phyloP scores from a whole-genome alignment of 2,888 invertebrate genomes.

The Galerucella pusilla region DNA sequence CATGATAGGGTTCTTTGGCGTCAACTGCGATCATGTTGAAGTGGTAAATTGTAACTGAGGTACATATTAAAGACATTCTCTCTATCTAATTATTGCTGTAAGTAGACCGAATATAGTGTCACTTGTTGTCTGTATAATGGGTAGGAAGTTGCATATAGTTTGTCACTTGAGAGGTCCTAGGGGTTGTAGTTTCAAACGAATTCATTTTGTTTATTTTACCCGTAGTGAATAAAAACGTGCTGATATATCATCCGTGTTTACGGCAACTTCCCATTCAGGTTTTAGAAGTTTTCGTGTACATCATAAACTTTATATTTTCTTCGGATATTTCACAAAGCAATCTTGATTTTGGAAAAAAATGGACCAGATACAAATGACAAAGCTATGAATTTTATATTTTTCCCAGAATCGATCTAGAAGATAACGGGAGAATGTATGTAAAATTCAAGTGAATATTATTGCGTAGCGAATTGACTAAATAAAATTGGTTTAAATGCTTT shows the following conservation, averaged over 20 bases:
- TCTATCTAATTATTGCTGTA: slow-evolving; percentile 42
- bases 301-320: background rate
- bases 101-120: slow-evolving; percentile 38
- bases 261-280: background rate
- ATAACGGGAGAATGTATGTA: slow-evolving; percentile 20
- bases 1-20: slow-evolving; percentile 15
- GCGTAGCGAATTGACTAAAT: slow-evolving; percentile 37
- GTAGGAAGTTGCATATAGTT: slow-evolving; percentile 38
- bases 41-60: slow-evolving; percentile 37
- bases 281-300: background rate
- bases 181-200: slow-evolving; percentile 31
- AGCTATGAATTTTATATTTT: background rate
- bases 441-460: slow-evolving; percentile 32
- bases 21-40: slow-evolving; percentile 27
- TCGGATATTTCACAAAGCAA: background rate
- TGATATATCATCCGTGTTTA: background rate
- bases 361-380: background rate
- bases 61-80: slow-evolving; percentile 38
- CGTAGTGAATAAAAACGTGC: background rate
- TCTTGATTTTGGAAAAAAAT: background rate
- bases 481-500: slow-evolving; percentile 45
- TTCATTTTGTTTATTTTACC: slow-evolving; percentile 23
- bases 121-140: slow-evolving; percentile 38
- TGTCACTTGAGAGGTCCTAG: slow-evolving; percentile 31
- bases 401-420: background rate